A percentile compares a stretch with the other conserved stretches of the same genome.
phyloP scores from a whole-genome alignment of 2,888 invertebrate genomes.

The Caenorhabditis macrosperma region DNA sequence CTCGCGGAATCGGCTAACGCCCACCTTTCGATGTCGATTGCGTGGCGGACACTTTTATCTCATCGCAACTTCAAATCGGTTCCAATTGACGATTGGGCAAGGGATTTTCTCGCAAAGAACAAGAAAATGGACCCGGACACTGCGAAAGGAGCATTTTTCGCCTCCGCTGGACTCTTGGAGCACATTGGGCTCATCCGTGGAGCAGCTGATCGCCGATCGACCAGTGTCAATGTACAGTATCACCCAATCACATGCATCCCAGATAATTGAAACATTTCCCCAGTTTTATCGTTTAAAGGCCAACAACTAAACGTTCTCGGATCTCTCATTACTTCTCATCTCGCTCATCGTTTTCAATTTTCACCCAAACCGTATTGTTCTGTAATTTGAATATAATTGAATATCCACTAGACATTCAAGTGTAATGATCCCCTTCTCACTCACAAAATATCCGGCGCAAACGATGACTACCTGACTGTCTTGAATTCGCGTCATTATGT shows the following conservation, averaged over 20 bases:
- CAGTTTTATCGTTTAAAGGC: no score
- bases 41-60: slow-evolving; percentile 40
- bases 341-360: background rate
- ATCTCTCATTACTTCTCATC: background rate
- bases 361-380: slow-evolving; percentile 27
- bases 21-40: slow-evolving; percentile 7
- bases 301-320: no score
- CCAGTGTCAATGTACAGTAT: slow-evolving; percentile 41
- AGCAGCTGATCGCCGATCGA: slow-evolving; percentile 33
- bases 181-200: slow-evolving; percentile 52
- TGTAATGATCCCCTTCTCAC: background rate
- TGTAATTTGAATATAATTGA: no score
- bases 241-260: slow-evolving; percentile 49
- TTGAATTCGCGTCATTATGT: slow-evolving; percentile 11
- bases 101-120: background rate
- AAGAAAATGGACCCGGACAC: background rate
- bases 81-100: slow-evolving; percentile 37
- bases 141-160: slow-evolving; percentile 49
- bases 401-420: no score
- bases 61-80: slow-evolving; percentile 50
- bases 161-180: slow-evolving; percentile 49
- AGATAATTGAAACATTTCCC: slow-evolving; percentile 28
- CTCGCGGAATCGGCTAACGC: background rate
- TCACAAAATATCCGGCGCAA: slow-evolving; percentile 38
- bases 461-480: background rate